Evolutionary conservation across 2,113 vertebrate genomes (phyloP).

Genomic region (Otolemur garnettii): DNA sequence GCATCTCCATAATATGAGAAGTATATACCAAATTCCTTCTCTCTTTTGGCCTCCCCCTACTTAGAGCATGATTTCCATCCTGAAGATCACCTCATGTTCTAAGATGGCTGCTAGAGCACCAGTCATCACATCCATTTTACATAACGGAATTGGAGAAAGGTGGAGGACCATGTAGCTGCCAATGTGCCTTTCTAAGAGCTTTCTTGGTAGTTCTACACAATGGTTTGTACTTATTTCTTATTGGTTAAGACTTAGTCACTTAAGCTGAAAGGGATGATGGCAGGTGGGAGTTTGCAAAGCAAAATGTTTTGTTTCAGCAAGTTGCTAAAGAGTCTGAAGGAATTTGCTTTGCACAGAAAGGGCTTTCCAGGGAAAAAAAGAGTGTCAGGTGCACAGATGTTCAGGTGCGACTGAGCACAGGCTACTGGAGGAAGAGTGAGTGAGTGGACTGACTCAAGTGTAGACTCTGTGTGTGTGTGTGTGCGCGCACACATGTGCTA

Average conservation of each 20-base stretch:
- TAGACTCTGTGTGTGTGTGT: background rate
- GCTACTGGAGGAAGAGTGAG: background rate
- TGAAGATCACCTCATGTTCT: background rate
- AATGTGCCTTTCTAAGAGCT: background rate
- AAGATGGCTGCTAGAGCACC: background rate
- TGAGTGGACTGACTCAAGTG: background rate
- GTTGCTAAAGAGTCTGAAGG: conserved; percentile 24
- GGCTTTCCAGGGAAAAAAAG: background rate
- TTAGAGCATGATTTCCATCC: background rate
- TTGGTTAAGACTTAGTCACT: background rate
- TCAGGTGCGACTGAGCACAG: background rate
- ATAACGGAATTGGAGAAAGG: background rate
- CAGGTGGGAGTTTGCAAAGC: background rate
- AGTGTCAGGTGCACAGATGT: background rate
- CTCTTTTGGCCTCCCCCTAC: background rate
- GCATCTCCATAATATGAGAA: background rate
- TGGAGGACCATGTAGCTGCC: background rate
- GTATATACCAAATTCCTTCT: background rate
- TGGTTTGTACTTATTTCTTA: background rate
- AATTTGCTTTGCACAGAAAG: conserved; percentile 28
- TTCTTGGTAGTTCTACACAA: background rate
- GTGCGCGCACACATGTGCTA: background rate
- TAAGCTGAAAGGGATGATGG: background rate
- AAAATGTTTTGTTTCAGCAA: background rate
- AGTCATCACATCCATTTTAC: background rate